These are phyloP conservation scores for Strix aluco DNA, from an alignment of 2,113 vertebrate genomes.

Conservation along the genomic window DNA sequence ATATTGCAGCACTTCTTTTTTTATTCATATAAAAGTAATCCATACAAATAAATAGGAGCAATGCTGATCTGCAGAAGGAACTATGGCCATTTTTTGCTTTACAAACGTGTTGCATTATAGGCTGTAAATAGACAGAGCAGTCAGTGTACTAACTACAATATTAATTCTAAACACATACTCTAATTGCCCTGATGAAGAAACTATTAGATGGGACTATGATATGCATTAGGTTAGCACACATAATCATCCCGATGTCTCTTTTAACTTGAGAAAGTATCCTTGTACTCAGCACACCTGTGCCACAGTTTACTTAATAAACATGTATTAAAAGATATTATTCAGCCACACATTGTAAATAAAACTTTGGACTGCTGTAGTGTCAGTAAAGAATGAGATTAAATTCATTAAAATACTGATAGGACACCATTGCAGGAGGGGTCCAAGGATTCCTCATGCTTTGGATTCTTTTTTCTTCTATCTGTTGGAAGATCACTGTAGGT, in stretches of 20 bases:
- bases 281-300: not conserved
- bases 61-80: not conserved
- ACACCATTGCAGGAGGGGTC: not conserved
- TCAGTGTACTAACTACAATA: not conserved
- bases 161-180: not conserved
- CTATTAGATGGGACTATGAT: not conserved
- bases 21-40: conserved; percentile 9
- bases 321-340: not conserved
- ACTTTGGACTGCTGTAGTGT: not conserved
- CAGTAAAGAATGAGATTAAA: not conserved
- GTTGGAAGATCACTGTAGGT: not conserved
- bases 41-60: not conserved
- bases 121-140: not conserved
- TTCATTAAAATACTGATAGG: not conserved
- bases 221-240: not conserved
- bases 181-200: not conserved
- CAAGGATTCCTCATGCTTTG: not conserved
- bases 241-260: not conserved
- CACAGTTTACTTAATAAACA: not conserved
- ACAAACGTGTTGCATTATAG: not conserved
- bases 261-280: not conserved
- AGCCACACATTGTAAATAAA: not conserved
- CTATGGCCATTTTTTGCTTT: not conserved
- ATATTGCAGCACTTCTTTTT: not conserved
- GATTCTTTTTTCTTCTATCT: not conserved